These are phyloP conservation scores for Calephelis nemesis DNA, from an alignment of 1,140 invertebrate species.

Conservation along the genomic window DNA sequence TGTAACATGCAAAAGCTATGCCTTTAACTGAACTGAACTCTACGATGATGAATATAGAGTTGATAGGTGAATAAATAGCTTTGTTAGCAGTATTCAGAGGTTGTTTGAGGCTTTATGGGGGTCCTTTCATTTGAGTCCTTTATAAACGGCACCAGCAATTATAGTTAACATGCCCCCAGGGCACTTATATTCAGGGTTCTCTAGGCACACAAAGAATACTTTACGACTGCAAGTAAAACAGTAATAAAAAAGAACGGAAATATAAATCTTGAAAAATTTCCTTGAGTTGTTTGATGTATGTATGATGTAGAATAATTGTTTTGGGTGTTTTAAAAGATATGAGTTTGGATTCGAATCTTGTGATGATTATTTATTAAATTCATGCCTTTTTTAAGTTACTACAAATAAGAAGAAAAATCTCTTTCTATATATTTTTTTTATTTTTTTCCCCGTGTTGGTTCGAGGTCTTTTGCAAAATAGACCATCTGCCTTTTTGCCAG, in stretches of 20 bases:
- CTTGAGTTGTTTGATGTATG: not conserved
- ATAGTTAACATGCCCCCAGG: constrained; percentile 33
- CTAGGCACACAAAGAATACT: constrained; percentile 17
- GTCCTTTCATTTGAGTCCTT: constrained; percentile 34
- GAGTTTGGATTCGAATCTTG: too few species aligned
- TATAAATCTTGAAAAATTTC: constrained; percentile 4
- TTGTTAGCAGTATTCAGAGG: constrained; percentile 19
- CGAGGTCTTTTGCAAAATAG: too few species aligned
- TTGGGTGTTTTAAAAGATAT: too few species aligned
- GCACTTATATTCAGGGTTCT: constrained; percentile 30
- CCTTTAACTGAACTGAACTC: constrained; percentile 5
- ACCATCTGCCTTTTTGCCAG: too few species aligned
- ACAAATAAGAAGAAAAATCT: too few species aligned
- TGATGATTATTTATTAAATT: too few species aligned
- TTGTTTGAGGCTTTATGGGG: constrained; percentile 22
- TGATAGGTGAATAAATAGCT: constrained; percentile 3
- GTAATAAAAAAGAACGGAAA: constrained; percentile 10
- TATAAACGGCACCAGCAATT: constrained; percentile 32
- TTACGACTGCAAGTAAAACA: constrained; percentile 15
- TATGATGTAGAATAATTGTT: too few species aligned
- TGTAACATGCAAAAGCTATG: constrained; percentile 28
- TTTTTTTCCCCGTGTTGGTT: too few species aligned
- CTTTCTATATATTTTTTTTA: too few species aligned
- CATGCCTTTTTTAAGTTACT: too few species aligned
- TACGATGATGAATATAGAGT: constrained; percentile 7